phyloP scores from a whole-genome alignment of 2,888 invertebrate species.

The Hemaris fuciformis region DNA sequence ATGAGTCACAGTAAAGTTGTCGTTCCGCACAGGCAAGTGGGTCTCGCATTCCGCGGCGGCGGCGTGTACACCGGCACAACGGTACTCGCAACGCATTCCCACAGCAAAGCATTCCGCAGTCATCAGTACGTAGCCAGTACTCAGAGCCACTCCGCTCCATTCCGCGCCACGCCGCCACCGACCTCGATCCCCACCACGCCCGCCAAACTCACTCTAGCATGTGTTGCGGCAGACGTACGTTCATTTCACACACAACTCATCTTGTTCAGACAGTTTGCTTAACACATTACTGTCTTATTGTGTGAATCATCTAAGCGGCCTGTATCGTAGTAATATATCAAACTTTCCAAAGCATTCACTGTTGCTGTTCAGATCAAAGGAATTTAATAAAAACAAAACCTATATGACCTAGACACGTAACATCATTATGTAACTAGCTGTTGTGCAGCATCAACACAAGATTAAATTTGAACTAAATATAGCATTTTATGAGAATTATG shows the following conservation, averaged over 20 bases:
- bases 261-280: not conserved
- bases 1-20: conserved; percentile 66
- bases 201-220: conserved; percentile 21
- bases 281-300: not conserved
- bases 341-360: not conserved
- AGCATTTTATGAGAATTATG: not conserved
- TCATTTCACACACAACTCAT: not conserved
- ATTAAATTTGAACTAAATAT: not conserved
- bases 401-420: not conserved
- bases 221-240: not conserved
- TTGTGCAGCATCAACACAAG: not conserved
- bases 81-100: conserved; percentile 78
- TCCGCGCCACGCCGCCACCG: conserved; percentile 36
- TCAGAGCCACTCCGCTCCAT: not conserved
- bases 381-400: not conserved
- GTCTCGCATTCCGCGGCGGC: conserved; percentile 73
- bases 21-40: conserved; percentile 65
- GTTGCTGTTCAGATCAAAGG: not conserved
- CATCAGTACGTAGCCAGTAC: conserved; percentile 15
- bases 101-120: conserved; percentile 72
- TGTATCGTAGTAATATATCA: not conserved
- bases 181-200: conserved; percentile 60
- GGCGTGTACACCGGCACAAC: conserved; percentile 63
- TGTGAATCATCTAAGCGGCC: not conserved
- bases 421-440: not conserved